Conservation (phyloP, 2,797 vertebrate species). For the Brachyalestes nurse region DNA sequence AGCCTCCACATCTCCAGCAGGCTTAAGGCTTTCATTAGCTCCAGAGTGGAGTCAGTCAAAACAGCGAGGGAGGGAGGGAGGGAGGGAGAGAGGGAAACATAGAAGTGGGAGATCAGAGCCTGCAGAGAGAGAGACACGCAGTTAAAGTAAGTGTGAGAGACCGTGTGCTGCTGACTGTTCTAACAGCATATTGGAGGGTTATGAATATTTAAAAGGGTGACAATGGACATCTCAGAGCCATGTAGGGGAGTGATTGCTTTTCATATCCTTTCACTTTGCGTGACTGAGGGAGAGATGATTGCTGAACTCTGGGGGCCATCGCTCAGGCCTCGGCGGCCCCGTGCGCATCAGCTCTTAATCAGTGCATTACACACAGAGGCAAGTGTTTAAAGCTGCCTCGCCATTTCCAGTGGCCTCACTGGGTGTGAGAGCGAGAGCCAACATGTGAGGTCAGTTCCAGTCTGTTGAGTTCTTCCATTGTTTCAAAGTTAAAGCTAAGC, state of each 20-base stretch:
- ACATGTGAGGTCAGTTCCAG: slow-evolving; percentile 25
- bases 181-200: slow-evolving; percentile 64
- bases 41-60: slow-evolving; percentile 53
- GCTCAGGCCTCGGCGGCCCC: slow-evolving; percentile 30
- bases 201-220: slow-evolving; percentile 77
- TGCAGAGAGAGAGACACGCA: slow-evolving; percentile 25
- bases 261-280: slow-evolving; percentile 69
- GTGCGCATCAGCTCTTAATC: slow-evolving; percentile 32
- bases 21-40: slow-evolving; percentile 63
- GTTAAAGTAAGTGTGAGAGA: slow-evolving; percentile 25
- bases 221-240: slow-evolving; percentile 73
- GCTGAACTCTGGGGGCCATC: slow-evolving; percentile 50
- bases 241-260: slow-evolving; percentile 79
- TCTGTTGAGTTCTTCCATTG: slow-evolving; percentile 11
- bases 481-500: not conserved
- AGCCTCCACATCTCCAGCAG: slow-evolving; percentile 68
- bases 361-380: slow-evolving; percentile 52
- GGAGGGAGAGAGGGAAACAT: not conserved
- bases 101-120: slow-evolving; percentile 20
- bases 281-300: slow-evolving; percentile 47
- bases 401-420: slow-evolving; percentile 1
- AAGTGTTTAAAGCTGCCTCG: slow-evolving; percentile 28
- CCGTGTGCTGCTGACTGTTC: slow-evolving; percentile 56
- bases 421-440: slow-evolving; percentile 9
- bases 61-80: not conserved